phyloP scores from a whole-genome alignment of 2,797 vertebrate genomes.

The Etheostoma perlongum region DNA sequence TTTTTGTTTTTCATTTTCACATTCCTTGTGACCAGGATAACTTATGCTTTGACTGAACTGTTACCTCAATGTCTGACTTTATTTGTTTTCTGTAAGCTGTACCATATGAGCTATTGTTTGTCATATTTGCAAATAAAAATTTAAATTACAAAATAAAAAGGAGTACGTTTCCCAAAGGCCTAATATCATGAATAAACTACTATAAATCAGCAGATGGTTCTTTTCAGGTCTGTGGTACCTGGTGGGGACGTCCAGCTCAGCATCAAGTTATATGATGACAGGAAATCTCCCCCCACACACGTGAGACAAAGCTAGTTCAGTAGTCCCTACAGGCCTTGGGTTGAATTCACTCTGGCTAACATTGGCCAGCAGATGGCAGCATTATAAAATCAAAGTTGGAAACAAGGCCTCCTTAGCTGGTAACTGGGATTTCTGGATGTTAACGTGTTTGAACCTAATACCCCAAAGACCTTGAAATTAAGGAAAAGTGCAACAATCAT shows the following conservation, averaged over 20 bases:
- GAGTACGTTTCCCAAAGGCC: too few species aligned
- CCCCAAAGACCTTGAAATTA: not conserved
- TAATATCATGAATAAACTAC: not conserved
- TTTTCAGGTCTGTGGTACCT: not conserved
- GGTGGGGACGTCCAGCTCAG: not conserved
- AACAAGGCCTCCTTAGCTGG: not conserved
- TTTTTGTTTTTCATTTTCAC: too few species aligned
- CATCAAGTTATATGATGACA: not conserved
- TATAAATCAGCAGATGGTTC: not conserved
- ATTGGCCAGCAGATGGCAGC: conserved; percentile 77
- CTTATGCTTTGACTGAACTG: too few species aligned
- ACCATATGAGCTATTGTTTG: too few species aligned
- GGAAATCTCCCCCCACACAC: not conserved
- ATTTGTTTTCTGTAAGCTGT: too few species aligned
- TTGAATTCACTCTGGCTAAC: not conserved
- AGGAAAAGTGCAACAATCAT: not conserved
- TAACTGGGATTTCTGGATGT: conserved; percentile 1
- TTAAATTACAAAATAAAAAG: too few species aligned
- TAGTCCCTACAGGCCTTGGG: not conserved
- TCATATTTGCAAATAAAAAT: too few species aligned
- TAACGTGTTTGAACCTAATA: conserved; percentile 2
- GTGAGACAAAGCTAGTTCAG: not conserved
- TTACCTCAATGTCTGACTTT: too few species aligned
- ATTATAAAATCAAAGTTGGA: conserved; percentile 43
- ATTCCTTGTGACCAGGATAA: too few species aligned